These are phyloP conservation scores for Porites cylindrica DNA, from an alignment of 92 coral and sea anemone genomes.

Conservation along the genomic window DNA sequence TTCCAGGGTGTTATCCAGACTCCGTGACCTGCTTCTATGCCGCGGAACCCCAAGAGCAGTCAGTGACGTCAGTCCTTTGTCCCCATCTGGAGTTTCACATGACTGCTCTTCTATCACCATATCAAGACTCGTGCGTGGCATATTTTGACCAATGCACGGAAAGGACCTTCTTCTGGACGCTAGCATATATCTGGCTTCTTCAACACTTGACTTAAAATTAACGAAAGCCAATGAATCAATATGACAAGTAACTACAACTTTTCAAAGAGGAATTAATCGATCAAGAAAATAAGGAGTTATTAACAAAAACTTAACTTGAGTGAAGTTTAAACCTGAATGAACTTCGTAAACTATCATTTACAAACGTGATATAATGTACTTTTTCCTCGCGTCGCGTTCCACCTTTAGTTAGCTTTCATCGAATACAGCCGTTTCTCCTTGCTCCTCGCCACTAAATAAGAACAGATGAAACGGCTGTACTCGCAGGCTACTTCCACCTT, in stretches of 20 bases:
- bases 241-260: not conserved
- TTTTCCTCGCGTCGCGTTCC: no score
- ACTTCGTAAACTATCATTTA: no score
- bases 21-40: slow-evolving; percentile 62
- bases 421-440: no score
- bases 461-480: no score
- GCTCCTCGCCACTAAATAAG: no score
- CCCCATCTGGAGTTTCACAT: not conserved
- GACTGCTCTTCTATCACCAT: slow-evolving; percentile 67
- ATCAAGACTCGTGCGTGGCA: slow-evolving; percentile 55
- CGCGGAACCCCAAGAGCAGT: slow-evolving; percentile 46
- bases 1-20: slow-evolving; percentile 56
- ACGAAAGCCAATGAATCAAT: not conserved
- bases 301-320: not conserved
- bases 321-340: not conserved
- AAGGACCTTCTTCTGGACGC: slow-evolving; percentile 63
- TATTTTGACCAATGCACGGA: slow-evolving; percentile 42
- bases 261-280: not conserved
- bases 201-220: slow-evolving; percentile 34
- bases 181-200: slow-evolving; percentile 52
- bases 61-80: not conserved
- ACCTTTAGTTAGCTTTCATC: no score
- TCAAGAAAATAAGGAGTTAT: not conserved
- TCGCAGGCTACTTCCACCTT: no score
- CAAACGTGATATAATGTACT: no score